Evolutionary conservation across 2,113 vertebrate species (phyloP).

Genomic region (Thryonomys swinderianus): DNA sequence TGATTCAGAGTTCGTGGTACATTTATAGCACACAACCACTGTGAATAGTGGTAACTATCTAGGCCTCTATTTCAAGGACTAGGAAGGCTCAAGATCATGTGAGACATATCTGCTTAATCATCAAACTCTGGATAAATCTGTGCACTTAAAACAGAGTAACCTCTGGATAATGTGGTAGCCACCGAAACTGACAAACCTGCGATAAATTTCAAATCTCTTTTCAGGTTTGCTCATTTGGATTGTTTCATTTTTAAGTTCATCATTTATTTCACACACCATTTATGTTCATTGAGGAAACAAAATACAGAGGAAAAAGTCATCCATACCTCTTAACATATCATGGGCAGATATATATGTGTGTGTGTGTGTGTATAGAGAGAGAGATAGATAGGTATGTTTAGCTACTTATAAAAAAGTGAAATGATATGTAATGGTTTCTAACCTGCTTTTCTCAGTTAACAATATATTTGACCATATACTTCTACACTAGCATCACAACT

Average conservation of each 20-base stretch:
- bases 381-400: no score
- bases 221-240: not conserved
- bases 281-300: not conserved
- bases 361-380: not conserved
- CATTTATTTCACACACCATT: not conserved
- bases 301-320: not conserved
- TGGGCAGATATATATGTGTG: not conserved
- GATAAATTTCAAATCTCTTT: not conserved
- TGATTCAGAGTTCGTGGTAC: not conserved
- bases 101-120: no score
- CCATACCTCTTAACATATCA: not conserved
- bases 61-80: no score
- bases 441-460: not conserved
- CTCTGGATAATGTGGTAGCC: not conserved
- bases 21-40: not conserved
- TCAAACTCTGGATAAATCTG: not conserved
- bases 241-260: not conserved
- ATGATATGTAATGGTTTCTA: not conserved
- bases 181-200: not conserved
- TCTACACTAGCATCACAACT: not conserved
- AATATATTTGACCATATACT: not conserved
- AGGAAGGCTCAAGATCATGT: not conserved
- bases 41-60: not conserved
- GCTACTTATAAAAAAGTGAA: not conserved
- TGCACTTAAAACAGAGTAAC: not conserved